Base-by-base conservation (phyloP, 2,113 vertebrate species). In the Pluvianellus socialis region DNA sequence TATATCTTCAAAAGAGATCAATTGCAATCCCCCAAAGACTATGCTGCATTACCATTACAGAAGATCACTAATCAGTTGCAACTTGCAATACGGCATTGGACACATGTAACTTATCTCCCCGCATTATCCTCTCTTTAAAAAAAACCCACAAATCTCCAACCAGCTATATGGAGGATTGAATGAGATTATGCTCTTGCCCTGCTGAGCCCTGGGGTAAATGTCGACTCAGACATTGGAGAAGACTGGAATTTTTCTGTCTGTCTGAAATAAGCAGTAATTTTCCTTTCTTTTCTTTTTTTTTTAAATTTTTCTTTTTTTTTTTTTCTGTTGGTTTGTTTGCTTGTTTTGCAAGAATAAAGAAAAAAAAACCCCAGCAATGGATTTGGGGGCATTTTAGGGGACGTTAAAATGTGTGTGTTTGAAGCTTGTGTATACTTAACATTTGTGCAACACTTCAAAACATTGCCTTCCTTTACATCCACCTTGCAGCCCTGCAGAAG, bases 1-100 rank as follows among this genome's bases (percentile, higher is more conserved):
- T 92, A n/a, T 70, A 38, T 86, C 91, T 96, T 93, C 87, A 66
- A 24, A 85, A 79, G 73, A 95, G 77, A 97, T 95, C 86, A 94
- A 35, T 35, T 92, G 84, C 83, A 94, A 83, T 92, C 50, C 89
- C 72, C 86, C 35, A 52, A 88, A 92, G 86, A 66, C 83, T 62
- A 12, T 53, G 61, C 70, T 94, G 91, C 86, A 90, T 95, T 92
- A 49, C 94, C 86, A 82, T 96, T 62, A 95, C 80, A 94, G 56
- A 95, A 44, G 86, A 95, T 84, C 88, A 33, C 83, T 91, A 85
- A 95, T 86, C 91, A 94, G 92, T 32, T 91, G 73, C 91, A 88
- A 95, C 86, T 92, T 85, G 86, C 89, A 85, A 0, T 81, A 71
- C 3, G 3, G 68, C 94, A 42, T 6, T n/a, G 62, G 86, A 91